Conservation (phyloP, 2,888 invertebrate species). For the Eumacrocentrus americanus region DNA sequence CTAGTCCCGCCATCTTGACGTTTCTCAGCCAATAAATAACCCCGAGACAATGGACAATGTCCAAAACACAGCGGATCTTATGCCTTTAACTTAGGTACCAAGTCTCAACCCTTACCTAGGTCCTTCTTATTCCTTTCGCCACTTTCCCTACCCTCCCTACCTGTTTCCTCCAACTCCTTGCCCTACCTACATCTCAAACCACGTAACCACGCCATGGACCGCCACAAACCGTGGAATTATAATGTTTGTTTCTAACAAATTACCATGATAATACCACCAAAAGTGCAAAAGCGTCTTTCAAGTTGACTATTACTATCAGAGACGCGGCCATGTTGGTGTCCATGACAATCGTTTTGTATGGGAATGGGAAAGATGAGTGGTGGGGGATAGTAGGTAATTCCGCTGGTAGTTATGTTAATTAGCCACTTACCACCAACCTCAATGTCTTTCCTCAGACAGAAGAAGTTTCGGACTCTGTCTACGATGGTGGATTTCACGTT, state of each 20-base stretch:
- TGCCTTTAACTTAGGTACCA: constrained; percentile 54
- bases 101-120: constrained; percentile 50
- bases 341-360: constrained; percentile 38
- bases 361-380: constrained; percentile 33
- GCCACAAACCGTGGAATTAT: constrained; percentile 52
- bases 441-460: constrained; percentile 17
- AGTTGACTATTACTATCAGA: constrained; percentile 5
- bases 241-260: constrained; percentile 63
- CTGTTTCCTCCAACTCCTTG: neutral
- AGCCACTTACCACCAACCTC: constrained; percentile 49
- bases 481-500: constrained; percentile 19
- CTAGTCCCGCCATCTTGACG: constrained; percentile 50
- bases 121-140: constrained; percentile 33
- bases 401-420: constrained; percentile 55
- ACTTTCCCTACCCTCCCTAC: constrained; percentile 32
- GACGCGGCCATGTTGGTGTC: constrained; percentile 10
- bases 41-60: constrained; percentile 61
- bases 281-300: constrained; percentile 5
- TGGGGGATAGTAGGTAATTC: constrained; percentile 28
- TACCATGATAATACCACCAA: constrained; percentile 60
- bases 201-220: constrained; percentile 3
- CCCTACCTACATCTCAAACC: constrained; percentile 24
- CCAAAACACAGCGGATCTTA: constrained; percentile 61
- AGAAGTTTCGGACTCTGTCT: neutral
- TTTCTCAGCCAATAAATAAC: constrained; percentile 58